These are phyloP conservation scores for Drosophila flavopinicola DNA, from an alignment of 2,888 invertebrate species.

Conservation along the genomic window DNA sequence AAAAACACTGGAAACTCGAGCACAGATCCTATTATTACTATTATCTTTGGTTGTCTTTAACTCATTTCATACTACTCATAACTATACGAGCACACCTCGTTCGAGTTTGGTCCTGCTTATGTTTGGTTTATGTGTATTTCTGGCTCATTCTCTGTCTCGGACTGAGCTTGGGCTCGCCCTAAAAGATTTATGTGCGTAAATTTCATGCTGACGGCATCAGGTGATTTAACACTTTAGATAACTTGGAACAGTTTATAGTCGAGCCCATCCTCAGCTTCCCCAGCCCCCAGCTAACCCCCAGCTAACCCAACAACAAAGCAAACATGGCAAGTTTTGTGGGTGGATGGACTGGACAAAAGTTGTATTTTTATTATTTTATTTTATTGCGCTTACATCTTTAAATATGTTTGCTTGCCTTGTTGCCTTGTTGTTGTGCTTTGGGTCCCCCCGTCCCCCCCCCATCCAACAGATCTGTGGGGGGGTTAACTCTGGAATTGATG, in stretches of 20 bases:
- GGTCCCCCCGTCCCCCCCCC: background rate
- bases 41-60: background rate
- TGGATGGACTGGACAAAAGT: conserved; percentile 51
- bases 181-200: conserved; percentile 81
- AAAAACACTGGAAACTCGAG: too few species aligned
- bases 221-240: conserved; percentile 84
- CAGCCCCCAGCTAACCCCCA: background rate
- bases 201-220: conserved; percentile 84
- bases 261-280: conserved; percentile 14
- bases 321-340: conserved; percentile 17
- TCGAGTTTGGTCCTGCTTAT: conserved; percentile 61
- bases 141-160: conserved; percentile 17
- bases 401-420: conserved; percentile 61
- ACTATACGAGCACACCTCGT: conserved; percentile 35
- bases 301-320: conserved; percentile 16
- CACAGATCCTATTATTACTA: background rate
- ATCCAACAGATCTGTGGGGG: conserved; percentile 4
- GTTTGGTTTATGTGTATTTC: conserved; percentile 77
- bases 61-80: background rate
- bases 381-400: conserved; percentile 73
- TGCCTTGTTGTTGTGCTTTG: conserved; percentile 15
- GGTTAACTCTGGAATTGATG: conserved; percentile 71
- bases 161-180: conserved; percentile 51
- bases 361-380: conserved; percentile 80
- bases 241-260: conserved; percentile 78